Conservation (phyloP, 2,888 invertebrate species). For the Poecilus cupreus region DNA sequence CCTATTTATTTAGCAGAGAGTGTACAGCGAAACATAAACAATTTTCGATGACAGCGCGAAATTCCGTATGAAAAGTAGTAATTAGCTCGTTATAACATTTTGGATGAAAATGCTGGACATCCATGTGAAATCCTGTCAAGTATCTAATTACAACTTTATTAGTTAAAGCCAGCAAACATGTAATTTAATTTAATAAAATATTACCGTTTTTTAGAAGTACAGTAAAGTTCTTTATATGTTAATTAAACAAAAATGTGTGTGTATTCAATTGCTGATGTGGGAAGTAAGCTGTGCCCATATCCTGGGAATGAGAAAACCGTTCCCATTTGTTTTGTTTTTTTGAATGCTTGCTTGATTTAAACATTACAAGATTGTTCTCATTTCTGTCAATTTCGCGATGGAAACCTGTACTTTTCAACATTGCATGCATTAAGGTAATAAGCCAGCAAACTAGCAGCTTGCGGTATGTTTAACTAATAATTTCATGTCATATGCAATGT, state of each 20-base stretch:
- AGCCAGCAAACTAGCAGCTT: not conserved
- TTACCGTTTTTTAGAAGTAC: not conserved
- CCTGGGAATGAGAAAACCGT: not conserved
- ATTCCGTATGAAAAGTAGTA: no score
- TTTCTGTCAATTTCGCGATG: not conserved
- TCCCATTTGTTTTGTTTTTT: not conserved
- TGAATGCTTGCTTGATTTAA: not conserved
- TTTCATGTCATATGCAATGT: no score
- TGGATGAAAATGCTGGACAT: no score
- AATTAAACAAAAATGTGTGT: slow-evolving; percentile 4
- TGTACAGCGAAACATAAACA: no score
- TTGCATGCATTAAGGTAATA: not conserved
- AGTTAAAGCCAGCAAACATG: not conserved
- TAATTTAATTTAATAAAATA: slow-evolving; percentile 11
- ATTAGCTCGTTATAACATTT: no score
- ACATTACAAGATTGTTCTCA: not conserved
- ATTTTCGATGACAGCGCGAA: no score
- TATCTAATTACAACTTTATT: not conserved
- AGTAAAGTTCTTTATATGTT: slow-evolving; percentile 35
- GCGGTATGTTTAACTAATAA: no score
- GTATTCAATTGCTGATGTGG: not conserved
- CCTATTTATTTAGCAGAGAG: no score
- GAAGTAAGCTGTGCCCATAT: not conserved
- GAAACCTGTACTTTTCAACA: not conserved
- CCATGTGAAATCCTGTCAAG: no score